Base-by-base conservation (phyloP, 2,113 vertebrate genomes). In the Oryzias melastigma region DNA sequence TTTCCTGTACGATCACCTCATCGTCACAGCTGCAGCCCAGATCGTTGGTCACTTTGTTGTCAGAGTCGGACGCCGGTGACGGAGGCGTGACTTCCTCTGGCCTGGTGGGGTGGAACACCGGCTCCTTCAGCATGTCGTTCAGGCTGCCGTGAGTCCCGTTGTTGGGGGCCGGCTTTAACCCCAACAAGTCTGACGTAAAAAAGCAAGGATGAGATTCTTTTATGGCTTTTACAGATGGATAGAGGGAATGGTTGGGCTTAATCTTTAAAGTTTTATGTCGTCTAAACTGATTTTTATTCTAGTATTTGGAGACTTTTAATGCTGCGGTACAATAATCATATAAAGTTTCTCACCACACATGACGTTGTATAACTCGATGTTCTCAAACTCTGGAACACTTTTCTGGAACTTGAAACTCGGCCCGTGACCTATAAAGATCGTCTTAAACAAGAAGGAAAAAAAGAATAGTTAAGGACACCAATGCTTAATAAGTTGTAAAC, bases 351-450 rank as follows among this genome's bases (percentile, higher is more conserved):
- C 90, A 99, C 97, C 97, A 79, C 97, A 99, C 96, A 99, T 98
- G 59, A 99, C 86, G 25, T 98, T 99, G 89, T 99, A 98, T 56
- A 99, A 90, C 75, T 99, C 97, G 48, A 99, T 98, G 71, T 97
- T 99, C 86, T 99, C 97, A 88, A 99, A 98, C 24, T 94, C 92
- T 57, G 95, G 94, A 15, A 99, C 96, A 87, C 91, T 90, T 25
- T 92, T 93, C 90, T 93, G 95, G 81, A 93, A 97, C 61, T 96
- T 97, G 78, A 99, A 99, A 25, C 92, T 93, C 45, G 97, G 97
- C 0, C 97, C 97, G 25, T 98, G 93, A 59, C 95, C 97, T 81
- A 98, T 81, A 75, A 99, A 99, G 68, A 99, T 96, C 16, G 97
- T 98, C 97, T 99, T 27, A n/a, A 8, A 53, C n/a, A 66, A 45